Evolutionary conservation across 2,797 vertebrate genomes (phyloP).

Genomic region (Leuciscus waleckii): DNA sequence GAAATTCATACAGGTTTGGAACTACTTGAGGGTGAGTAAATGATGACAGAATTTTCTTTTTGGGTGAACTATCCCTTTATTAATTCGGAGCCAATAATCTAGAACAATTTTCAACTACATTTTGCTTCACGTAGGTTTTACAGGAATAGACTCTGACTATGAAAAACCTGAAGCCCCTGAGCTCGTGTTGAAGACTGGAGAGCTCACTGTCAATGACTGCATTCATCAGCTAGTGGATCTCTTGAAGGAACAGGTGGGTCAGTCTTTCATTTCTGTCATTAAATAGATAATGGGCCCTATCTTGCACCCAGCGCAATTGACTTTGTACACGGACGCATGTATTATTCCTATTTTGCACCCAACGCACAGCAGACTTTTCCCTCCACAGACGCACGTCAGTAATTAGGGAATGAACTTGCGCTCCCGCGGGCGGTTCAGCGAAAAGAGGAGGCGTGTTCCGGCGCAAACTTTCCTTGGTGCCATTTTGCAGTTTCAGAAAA

Average conservation of each 20-base stretch:
- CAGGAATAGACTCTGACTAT: conserved; percentile 94
- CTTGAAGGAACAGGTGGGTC: conserved; percentile 85
- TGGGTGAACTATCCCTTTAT: not conserved
- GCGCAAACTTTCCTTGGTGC: no score
- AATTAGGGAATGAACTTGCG: no score
- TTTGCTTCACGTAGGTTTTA: conserved; percentile 84
- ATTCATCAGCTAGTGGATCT: conserved; percentile 90
- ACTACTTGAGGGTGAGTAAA: not conserved
- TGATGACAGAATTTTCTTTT: not conserved
- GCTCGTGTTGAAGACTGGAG: conserved; percentile 90
- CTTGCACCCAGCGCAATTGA: no score
- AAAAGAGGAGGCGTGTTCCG: no score
- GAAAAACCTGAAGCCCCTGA: conserved; percentile 91
- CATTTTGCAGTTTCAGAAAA: no score
- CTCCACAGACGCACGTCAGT: no score
- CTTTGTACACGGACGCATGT: no score
- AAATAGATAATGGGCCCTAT: not conserved
- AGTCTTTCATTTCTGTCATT: not conserved
- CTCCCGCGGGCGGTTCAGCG: no score
- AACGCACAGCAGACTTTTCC: no score
- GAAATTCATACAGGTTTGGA: not conserved
- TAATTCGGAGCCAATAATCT: not conserved
- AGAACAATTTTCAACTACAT: not conserved
- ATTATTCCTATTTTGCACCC: no score
- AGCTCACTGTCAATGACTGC: conserved; percentile 88